Percentiles rank a stretch among this genome's conserved stretches.
These are phyloP conservation scores for Phocoena phocoena DNA, from an alignment of 2,113 vertebrate genomes.

Conservation along the genomic window DNA sequence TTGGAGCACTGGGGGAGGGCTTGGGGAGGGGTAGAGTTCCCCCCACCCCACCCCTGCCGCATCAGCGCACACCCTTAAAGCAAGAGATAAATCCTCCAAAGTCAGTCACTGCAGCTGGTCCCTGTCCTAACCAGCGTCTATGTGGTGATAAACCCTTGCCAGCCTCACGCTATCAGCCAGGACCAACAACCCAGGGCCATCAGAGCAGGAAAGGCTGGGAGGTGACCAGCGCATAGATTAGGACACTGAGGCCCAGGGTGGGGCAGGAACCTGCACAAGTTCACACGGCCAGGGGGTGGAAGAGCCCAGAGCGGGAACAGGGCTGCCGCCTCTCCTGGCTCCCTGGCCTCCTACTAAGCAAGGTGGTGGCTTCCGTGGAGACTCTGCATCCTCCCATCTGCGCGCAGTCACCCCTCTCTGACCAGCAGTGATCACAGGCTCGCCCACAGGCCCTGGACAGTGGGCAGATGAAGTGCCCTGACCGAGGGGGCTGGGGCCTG, in stretches of 20 bases:
- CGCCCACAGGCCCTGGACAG: background rate
- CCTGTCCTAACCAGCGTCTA: background rate
- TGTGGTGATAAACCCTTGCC: background rate
- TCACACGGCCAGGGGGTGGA: fast-evolving
- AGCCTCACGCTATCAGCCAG: background rate
- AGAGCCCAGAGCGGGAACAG: fast-evolving
- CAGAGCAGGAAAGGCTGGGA: background rate
- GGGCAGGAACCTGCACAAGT: background rate
- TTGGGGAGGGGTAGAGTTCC: background rate
- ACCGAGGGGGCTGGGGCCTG: background rate
- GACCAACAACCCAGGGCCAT: background rate
- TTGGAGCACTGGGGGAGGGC: background rate
- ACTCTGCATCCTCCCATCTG: background rate
- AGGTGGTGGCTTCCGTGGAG: fast-evolving
- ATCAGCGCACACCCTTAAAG: background rate
- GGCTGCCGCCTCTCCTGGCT: background rate
- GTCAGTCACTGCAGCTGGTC: background rate
- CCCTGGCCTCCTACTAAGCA: background rate
- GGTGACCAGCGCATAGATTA: background rate
- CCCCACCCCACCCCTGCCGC: background rate
- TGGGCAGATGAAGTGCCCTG: background rate
- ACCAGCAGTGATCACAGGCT: too few relatives aligned
- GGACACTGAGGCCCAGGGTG: background rate
- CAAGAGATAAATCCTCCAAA: background rate
- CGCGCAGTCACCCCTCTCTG: background rate